These are phyloP conservation scores for Melanerpes formicivorus DNA, from an alignment of 2,113 vertebrate genomes.

Conservation along the genomic window DNA sequence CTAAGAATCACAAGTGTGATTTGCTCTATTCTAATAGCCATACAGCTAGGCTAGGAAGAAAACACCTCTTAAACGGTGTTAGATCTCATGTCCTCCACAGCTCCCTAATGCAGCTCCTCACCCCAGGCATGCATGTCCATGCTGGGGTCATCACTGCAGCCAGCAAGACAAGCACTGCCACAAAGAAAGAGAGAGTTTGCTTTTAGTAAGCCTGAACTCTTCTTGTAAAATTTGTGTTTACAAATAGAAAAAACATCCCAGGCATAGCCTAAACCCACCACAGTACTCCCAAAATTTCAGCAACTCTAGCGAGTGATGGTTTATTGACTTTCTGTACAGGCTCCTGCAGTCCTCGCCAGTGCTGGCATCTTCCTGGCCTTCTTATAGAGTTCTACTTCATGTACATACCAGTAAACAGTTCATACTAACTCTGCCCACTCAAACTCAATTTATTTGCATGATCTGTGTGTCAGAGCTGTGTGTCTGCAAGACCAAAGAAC, in stretches of 20 bases:
- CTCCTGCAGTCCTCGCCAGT: not conserved
- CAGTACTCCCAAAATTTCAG: not conserved
- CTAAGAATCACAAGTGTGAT: not conserved
- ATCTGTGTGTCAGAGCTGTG: not conserved
- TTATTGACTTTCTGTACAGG: not conserved
- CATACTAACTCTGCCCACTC: not conserved
- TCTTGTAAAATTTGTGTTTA: not conserved
- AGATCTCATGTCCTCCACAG: not conserved
- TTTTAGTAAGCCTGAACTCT: not conserved
- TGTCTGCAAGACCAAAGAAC: not conserved
- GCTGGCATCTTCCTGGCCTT: not conserved
- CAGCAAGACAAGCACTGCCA: not conserved
- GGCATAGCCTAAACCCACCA: too few species aligned
- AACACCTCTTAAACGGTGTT: not conserved
- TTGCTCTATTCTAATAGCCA: not conserved
- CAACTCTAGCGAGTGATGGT: not conserved
- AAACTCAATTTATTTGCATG: not conserved
- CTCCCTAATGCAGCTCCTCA: not conserved
- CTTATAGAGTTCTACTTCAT: not conserved
- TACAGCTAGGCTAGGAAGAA: not conserved
- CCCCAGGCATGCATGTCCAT: accelerated
- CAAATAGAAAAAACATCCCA: not conserved
- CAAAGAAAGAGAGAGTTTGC: not conserved
- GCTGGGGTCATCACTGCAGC: not conserved
- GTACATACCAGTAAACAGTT: not conserved